Conservation (phyloP, 2,113 vertebrate genomes). For the Gracilinanus agilis region DNA sequence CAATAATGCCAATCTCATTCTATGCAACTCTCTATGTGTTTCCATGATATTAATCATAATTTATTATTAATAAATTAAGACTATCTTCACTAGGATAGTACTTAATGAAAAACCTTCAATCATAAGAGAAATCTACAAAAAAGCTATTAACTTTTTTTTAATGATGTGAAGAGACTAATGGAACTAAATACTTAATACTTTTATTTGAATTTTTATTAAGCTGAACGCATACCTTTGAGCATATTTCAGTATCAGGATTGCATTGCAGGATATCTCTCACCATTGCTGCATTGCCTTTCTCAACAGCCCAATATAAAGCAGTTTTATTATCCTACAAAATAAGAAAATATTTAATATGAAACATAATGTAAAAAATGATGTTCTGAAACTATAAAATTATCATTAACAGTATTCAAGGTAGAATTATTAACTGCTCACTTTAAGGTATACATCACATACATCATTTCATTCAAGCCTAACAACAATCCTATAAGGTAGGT, state of each 20-base stretch:
- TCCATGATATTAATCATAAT: background rate
- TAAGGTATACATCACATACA: background rate
- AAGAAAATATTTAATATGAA: background rate
- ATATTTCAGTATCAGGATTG: constrained; percentile 97
- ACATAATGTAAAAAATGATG: background rate
- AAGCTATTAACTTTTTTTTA: background rate
- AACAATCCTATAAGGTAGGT: background rate
- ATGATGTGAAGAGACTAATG: background rate
- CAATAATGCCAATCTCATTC: background rate
- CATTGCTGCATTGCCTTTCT: constrained; percentile 97
- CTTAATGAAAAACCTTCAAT: background rate
- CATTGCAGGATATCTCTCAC: constrained; percentile 98
- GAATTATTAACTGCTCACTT: background rate
- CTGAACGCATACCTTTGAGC: constrained; percentile 91
- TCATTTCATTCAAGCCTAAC: background rate
- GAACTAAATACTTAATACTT: background rate
- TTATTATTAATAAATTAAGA: background rate
- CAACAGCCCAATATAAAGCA: constrained; percentile 98
- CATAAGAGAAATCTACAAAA: background rate
- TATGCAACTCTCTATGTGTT: background rate
- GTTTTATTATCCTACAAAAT: constrained; percentile 94
- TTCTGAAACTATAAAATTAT: background rate
- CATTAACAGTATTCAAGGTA: background rate
- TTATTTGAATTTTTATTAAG: background rate
- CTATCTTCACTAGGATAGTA: background rate